Percentiles rank a stretch among this genome's conserved stretches.
phyloP scores from a whole-genome alignment of 2,888 invertebrate species.

The Tachina fera region DNA sequence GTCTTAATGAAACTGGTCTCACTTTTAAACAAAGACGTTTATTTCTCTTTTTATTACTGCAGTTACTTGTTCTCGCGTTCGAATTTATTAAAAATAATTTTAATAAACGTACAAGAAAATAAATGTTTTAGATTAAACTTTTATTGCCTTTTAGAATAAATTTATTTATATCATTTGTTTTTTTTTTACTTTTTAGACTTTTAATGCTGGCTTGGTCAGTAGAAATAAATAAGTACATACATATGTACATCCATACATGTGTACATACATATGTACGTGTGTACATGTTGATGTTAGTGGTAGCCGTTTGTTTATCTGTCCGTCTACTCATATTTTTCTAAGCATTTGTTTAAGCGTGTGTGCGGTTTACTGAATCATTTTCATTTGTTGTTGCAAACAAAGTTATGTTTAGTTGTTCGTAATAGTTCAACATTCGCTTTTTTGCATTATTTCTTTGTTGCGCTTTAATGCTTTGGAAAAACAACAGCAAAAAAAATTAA shows the following conservation, averaged over 20 bases:
- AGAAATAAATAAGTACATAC: not conserved
- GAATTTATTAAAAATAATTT: conserved; percentile 28
- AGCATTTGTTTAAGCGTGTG: conserved; percentile 14
- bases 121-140: not conserved
- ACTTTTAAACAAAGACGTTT: conserved; percentile 60
- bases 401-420: conserved; percentile 16
- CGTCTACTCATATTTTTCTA: not conserved
- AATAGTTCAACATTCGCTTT: conserved; percentile 45
- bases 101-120: conserved; percentile 37
- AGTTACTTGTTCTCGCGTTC: conserved; percentile 33
- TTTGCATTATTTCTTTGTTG: conserved; percentile 59
- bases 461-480: conserved; percentile 62
- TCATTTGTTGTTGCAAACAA: conserved; percentile 21
- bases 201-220: conserved; percentile 31
- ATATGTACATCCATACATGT: too few relatives aligned
- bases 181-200: not conserved
- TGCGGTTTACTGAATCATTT: conserved; percentile 28
- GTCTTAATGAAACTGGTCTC: conserved; percentile 61
- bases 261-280: too few relatives aligned
- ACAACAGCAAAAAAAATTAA: conserved; percentile 4
- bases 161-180: conserved; percentile 1
- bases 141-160: conserved; percentile 22
- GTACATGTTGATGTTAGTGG: not conserved
- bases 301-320: not conserved
- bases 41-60: not conserved